Evolutionary conservation across 1,140 invertebrate genomes (phyloP).

Genomic region (Trichonephila inaurata): DNA sequence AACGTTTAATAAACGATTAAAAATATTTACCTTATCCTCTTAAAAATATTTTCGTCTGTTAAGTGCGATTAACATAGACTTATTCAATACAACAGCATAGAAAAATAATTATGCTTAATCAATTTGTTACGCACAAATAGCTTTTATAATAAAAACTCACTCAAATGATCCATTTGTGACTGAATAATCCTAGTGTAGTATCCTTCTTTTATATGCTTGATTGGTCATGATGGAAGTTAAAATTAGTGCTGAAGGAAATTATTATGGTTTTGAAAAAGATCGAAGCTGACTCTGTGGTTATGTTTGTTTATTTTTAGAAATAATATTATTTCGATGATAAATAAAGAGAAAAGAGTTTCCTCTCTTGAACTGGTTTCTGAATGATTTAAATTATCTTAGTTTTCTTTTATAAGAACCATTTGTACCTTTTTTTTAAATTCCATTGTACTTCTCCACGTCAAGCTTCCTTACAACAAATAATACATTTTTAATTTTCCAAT

Average conservation of each 20-base stretch:
- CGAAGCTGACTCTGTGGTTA: background rate
- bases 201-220: background rate
- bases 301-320: background rate
- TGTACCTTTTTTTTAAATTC: too few relatives aligned
- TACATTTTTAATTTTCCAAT: too few relatives aligned
- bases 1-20: too few relatives aligned
- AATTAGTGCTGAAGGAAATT: background rate
- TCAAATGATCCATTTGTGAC: background rate
- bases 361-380: too few relatives aligned
- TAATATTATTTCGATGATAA: too few relatives aligned
- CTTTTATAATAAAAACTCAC: background rate
- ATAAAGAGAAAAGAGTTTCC: too few relatives aligned
- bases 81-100: too few relatives aligned
- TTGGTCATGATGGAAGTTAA: background rate
- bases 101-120: background rate
- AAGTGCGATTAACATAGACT: too few relatives aligned
- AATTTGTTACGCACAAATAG: background rate
- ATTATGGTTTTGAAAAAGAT: background rate
- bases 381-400: background rate
- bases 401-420: background rate
- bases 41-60: too few relatives aligned
- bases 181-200: background rate
- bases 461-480: too few relatives aligned
- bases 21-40: too few relatives aligned
- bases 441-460: too few relatives aligned